These are phyloP conservation scores for Sterna hirundo DNA, from an alignment of 2,113 vertebrate genomes.

Conservation along the genomic window DNA sequence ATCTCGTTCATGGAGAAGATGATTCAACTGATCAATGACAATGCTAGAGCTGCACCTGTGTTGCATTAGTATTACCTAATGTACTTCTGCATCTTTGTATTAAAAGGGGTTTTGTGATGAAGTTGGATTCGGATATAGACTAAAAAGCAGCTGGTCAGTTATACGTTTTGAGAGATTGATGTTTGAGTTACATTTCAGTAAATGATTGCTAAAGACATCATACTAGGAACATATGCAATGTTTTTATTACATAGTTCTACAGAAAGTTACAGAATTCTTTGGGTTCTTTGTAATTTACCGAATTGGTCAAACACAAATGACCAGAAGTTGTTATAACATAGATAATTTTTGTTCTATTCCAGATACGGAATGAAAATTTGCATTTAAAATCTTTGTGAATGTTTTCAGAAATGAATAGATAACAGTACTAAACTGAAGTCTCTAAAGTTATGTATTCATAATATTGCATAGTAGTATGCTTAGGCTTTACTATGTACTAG, in stretches of 20 bases:
- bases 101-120: slow-evolving; percentile 79
- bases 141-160: slow-evolving; percentile 76
- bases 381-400: slow-evolving; percentile 85
- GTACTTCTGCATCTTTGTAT: slow-evolving; percentile 83
- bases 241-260: slow-evolving; percentile 85
- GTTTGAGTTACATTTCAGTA: slow-evolving; percentile 85
- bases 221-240: slow-evolving; percentile 84
- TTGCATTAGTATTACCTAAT: slow-evolving; percentile 84
- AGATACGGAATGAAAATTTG: slow-evolving; percentile 81
- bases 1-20: slow-evolving; percentile 97
- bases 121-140: slow-evolving; percentile 77
- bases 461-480: slow-evolving; percentile 86
- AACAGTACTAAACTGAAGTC: slow-evolving; percentile 80
- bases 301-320: slow-evolving; percentile 78
- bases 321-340: slow-evolving; percentile 84
- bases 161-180: slow-evolving; percentile 79
- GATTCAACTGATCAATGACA: slow-evolving; percentile 75
- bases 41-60: slow-evolving; percentile 76
- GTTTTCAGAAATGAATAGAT: slow-evolving; percentile 83
- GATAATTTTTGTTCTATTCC: slow-evolving; percentile 81
- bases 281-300: slow-evolving; percentile 82
- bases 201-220: slow-evolving; percentile 83
- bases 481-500: slow-evolving; percentile 91
- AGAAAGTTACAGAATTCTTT: slow-evolving; percentile 79
- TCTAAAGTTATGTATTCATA: slow-evolving; percentile 83